Evolutionary conservation across 2,888 invertebrate genomes (phyloP).

Genomic region (Drosophila nigricruria): DNA sequence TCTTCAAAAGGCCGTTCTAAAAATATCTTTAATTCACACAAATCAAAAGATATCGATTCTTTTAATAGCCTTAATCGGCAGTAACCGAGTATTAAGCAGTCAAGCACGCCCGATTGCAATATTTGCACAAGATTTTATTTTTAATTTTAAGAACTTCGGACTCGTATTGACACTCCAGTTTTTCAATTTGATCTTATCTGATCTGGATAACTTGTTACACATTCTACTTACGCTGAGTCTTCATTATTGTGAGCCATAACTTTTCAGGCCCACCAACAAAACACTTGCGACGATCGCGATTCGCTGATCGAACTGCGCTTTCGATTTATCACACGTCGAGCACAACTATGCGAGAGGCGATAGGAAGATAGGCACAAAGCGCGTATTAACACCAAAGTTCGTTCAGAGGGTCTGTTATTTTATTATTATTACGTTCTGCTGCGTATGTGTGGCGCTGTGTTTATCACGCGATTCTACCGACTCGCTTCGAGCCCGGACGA

Average conservation of each 20-base stretch:
- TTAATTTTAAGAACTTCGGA: not conserved
- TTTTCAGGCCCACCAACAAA: constrained; percentile 30
- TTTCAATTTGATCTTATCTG: not conserved
- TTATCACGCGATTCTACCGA: constrained; percentile 54
- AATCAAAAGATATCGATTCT: not conserved
- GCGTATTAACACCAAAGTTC: constrained; percentile 18
- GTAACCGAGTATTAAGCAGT: not conserved
- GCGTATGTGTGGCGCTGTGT: not conserved
- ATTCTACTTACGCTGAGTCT: constrained; percentile 71
- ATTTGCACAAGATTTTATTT: not conserved
- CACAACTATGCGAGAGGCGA: constrained; percentile 26
- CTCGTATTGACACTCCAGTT: not conserved
- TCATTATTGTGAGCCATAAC: constrained; percentile 68
- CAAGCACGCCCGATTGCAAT: not conserved
- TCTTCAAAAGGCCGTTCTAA: not conserved
- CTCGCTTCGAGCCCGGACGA: constrained; percentile 72
- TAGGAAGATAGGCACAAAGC: constrained; percentile 31
- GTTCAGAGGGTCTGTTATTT: not conserved
- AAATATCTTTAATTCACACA: not conserved
- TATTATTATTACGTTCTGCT: constrained; percentile 1
- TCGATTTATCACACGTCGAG: constrained; percentile 39
- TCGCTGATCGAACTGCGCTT: constrained; percentile 30
- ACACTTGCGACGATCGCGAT: constrained; percentile 25
- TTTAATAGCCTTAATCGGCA: not conserved
- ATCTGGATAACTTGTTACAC: constrained; percentile 7